Evolutionary conservation across 2,797 vertebrate species (phyloP).

Genomic region (Amniataba percoides): DNA sequence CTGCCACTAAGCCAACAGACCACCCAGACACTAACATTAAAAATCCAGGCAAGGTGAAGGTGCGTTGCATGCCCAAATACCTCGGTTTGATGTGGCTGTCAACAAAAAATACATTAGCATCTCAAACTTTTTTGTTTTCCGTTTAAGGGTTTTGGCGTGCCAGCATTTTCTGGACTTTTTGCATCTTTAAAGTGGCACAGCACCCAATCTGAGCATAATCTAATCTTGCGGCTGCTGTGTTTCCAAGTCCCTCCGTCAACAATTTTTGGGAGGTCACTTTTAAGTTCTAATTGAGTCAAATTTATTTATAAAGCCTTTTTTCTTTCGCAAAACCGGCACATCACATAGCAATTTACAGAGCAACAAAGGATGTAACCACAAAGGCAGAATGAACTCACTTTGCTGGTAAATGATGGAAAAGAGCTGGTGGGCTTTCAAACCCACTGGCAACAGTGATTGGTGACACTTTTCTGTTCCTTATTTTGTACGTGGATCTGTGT

Average conservation of each 20-base stretch:
- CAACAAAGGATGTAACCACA: constrained; percentile 50
- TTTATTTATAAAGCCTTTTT: constrained; percentile 52
- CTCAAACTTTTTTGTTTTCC: constrained; percentile 8
- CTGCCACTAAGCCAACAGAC: constrained; percentile 38
- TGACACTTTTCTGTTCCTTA: constrained; percentile 18
- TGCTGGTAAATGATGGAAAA: constrained; percentile 58
- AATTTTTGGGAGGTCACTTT: constrained; percentile 57
- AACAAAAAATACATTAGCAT: constrained; percentile 19
- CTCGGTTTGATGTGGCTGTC: constrained; percentile 12
- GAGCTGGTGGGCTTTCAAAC: constrained; percentile 20
- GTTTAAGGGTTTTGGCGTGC: background rate
- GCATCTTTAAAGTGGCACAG: constrained; percentile 16
- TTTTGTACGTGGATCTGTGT: constrained; percentile 30
- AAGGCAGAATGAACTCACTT: constrained; percentile 31
- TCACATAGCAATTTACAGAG: constrained; percentile 45
- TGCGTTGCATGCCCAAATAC: background rate
- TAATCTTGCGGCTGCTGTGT: constrained; percentile 33
- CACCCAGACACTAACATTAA: constrained; percentile 29
- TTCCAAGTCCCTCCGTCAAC: constrained; percentile 57
- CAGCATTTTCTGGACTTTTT: constrained; percentile 14
- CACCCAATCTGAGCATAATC: constrained; percentile 43
- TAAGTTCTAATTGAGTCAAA: constrained; percentile 58
- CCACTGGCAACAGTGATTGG: constrained; percentile 25
- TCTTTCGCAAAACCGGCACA: constrained; percentile 37
- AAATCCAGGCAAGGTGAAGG: constrained; percentile 7